Conservation (phyloP, 2,797 vertebrate genomes). For the Chiroxiphia lanceolata region DNA sequence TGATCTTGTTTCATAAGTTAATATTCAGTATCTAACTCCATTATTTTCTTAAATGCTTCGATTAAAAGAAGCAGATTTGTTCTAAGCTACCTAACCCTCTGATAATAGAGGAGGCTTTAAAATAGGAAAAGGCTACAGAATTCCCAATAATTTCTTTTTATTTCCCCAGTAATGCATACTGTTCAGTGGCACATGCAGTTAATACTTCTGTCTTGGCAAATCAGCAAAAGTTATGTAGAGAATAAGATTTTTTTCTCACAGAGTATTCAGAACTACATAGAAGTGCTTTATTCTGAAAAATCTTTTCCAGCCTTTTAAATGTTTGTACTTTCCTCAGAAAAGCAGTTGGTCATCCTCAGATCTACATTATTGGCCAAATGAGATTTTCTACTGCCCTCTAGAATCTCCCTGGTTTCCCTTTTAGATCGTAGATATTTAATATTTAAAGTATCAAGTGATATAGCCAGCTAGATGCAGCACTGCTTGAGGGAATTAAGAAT, state of each 20-base stretch:
- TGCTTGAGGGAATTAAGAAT: constrained; percentile 23
- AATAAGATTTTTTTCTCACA: constrained; percentile 46
- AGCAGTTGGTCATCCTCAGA: constrained; percentile 24
- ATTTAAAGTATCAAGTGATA: not conserved
- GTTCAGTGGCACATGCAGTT: constrained; percentile 27
- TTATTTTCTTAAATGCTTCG: not conserved
- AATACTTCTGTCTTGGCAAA: constrained; percentile 42
- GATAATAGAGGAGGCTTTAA: not conserved
- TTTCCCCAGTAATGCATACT: not conserved
- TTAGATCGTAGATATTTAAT: constrained; percentile 7
- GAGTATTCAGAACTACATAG: constrained; percentile 47
- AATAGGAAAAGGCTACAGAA: not conserved
- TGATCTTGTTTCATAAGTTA: not conserved
- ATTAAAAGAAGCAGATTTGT: not conserved
- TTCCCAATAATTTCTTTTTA: not conserved
- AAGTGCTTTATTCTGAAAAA: constrained; percentile 34
- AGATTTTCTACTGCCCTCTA: constrained; percentile 52
- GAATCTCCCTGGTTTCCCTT: constrained; percentile 57
- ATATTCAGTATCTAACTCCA: not conserved
- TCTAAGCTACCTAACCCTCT: not conserved
- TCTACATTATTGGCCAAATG: constrained; percentile 38
- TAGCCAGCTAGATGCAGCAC: not conserved
- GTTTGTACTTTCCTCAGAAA: not conserved
- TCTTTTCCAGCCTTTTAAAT: not conserved
- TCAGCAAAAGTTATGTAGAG: constrained; percentile 38